Conservation (phyloP, 1,140 invertebrate genomes). For the Musca vetustissima region DNA sequence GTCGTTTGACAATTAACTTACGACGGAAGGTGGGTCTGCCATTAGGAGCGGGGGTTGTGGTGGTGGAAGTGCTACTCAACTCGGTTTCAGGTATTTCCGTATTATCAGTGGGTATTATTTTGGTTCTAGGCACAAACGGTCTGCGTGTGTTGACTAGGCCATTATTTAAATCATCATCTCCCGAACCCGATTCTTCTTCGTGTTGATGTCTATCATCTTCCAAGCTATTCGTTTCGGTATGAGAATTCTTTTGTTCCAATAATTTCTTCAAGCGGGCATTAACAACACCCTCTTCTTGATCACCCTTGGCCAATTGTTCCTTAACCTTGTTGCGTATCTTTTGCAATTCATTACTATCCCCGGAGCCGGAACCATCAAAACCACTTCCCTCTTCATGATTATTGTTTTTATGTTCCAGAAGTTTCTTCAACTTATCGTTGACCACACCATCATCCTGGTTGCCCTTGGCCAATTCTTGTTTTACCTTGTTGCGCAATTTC, state of each 20-base stretch:
- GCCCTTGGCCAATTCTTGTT: conserved; percentile 13
- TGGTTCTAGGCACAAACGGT: conserved; percentile 16
- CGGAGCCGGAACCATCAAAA: background rate
- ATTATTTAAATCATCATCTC: background rate
- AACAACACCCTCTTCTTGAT: conserved; percentile 39
- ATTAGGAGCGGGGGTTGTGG: conserved; percentile 3
- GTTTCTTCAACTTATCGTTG: conserved; percentile 39
- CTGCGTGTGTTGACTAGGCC: background rate
- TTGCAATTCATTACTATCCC: conserved; percentile 28
- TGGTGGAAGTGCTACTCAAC: background rate
- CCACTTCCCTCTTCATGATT: background rate
- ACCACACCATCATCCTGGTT: conserved; percentile 34
- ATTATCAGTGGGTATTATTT: background rate
- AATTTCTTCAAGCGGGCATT: conserved; percentile 41
- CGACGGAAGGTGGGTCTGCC: conserved; percentile 41
- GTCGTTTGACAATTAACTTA: conserved; percentile 44
- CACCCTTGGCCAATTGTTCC: conserved; percentile 36
- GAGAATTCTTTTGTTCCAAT: conserved; percentile 26
- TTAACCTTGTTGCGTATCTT: conserved; percentile 44
- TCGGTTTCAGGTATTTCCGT: background rate
- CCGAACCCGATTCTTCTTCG: background rate
- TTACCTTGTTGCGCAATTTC: conserved; percentile 26
- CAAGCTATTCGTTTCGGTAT: background rate
- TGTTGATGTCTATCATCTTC: background rate
- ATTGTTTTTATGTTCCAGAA: conserved; percentile 20